A percentile compares a stretch with the other conserved stretches of the same genome.
Evolutionary conservation across 1,140 invertebrate species (phyloP).

Genomic region (Delia radicum): DNA sequence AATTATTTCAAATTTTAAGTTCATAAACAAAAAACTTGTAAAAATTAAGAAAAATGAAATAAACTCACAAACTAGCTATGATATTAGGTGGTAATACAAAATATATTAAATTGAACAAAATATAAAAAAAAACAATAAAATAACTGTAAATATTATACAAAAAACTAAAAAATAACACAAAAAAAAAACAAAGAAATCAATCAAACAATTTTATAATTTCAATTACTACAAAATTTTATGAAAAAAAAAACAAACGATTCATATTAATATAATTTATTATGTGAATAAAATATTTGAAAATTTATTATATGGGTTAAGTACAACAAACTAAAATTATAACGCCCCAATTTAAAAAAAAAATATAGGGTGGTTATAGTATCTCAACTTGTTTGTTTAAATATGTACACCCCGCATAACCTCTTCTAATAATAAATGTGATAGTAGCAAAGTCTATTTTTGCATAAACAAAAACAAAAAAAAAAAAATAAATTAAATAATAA

Average conservation of each 20-base stretch:
- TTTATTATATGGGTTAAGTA: not conserved
- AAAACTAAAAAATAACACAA: not conserved
- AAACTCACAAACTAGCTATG: slow-evolving; percentile 56
- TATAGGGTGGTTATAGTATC: too few relatives aligned
- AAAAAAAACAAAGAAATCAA: not conserved
- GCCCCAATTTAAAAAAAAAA: not conserved
- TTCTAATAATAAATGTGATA: slow-evolving; percentile 34
- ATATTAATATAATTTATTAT: too few relatives aligned
- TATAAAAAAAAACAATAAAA: slow-evolving; percentile 13
- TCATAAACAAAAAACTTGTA: slow-evolving; percentile 40
- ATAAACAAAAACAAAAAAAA: slow-evolving; percentile 17
- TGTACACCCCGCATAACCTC: slow-evolving; percentile 25
- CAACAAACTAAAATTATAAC: not conserved
- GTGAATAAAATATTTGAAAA: not conserved
- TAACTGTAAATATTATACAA: slow-evolving; percentile 20
- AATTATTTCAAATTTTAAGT: too few relatives aligned
- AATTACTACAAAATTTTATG: not conserved
- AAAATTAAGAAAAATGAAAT: slow-evolving; percentile 45
- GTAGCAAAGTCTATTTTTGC: slow-evolving; percentile 30
- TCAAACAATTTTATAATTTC: not conserved
- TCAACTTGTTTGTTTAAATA: not conserved
- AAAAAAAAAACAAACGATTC: not conserved
- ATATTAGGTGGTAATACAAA: slow-evolving; percentile 40
- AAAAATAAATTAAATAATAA: not conserved
- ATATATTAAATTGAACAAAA: slow-evolving; percentile 20